Percentiles rank a stretch among this genome's conserved stretches.
Evolutionary conservation across 2,797 vertebrate species (phyloP).

Genomic region (Hypotaenidia philippensis): DNA sequence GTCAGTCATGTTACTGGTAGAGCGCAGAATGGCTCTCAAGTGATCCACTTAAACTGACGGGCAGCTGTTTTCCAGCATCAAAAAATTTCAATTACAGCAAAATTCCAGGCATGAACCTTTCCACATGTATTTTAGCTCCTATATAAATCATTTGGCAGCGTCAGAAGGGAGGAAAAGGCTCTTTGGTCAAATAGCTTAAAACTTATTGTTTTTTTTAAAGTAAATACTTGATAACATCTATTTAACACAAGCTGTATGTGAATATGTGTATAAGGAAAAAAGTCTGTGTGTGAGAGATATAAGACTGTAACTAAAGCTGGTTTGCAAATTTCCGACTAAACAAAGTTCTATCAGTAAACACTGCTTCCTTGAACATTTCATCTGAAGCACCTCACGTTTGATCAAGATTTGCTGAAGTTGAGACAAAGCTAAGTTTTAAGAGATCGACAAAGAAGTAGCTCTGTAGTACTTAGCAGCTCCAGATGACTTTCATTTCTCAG

Average conservation of each 20-base stretch:
- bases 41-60: not conserved
- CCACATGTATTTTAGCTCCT: slow-evolving; percentile 46
- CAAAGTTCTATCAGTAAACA: slow-evolving; percentile 51
- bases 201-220: slow-evolving; percentile 48
- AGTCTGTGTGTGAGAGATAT: slow-evolving; percentile 7
- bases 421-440: not conserved
- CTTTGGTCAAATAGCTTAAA: slow-evolving; percentile 47
- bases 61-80: slow-evolving; percentile 29
- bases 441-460: not conserved
- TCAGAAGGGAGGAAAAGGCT: slow-evolving; percentile 51
- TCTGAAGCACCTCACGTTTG: not conserved
- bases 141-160: slow-evolving; percentile 57
- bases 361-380: not conserved
- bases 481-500: not conserved
- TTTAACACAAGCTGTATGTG: slow-evolving; percentile 33
- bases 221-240: slow-evolving; percentile 69
- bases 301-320: slow-evolving; percentile 11
- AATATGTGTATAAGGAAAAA: not conserved
- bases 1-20: not conserved
- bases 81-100: slow-evolving; percentile 19
- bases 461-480: not conserved
- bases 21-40: not conserved
- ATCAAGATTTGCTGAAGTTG: not conserved
- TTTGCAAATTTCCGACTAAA: slow-evolving; percentile 48
- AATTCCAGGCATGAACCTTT: slow-evolving; percentile 45